These are phyloP conservation scores for Styela clava DNA, from an alignment of 23 tunicate genomes.

Conservation along the genomic window DNA sequence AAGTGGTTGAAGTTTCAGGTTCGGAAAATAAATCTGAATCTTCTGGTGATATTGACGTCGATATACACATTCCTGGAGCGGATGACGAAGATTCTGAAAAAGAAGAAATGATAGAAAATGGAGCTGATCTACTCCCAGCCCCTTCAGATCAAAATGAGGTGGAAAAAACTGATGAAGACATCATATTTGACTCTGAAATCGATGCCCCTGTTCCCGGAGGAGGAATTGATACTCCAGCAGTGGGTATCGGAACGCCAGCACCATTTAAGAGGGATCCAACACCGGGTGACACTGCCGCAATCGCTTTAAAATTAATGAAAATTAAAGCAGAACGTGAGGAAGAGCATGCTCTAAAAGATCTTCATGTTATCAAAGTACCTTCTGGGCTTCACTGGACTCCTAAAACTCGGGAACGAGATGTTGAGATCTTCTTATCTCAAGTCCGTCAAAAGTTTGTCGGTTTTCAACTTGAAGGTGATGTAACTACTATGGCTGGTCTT, in stretches of 20 bases:
- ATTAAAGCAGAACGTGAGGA: constrained; percentile 53
- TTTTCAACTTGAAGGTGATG: constrained; percentile 51
- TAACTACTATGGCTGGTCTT: constrained; percentile 82
- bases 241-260: constrained; percentile 16
- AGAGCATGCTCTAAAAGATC: constrained; percentile 5
- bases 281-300: constrained; percentile 35
- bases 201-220: constrained; percentile 2
- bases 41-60: background rate
- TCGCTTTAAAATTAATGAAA: constrained; percentile 70
- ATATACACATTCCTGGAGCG: background rate
- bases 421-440: constrained; percentile 66
- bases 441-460: constrained; percentile 90
- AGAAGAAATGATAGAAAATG: constrained; percentile 7
- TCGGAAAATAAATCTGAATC: constrained; percentile 1
- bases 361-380: constrained; percentile 57
- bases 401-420: constrained; percentile 69
- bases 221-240: constrained; percentile 7
- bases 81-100: background rate
- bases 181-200: background rate
- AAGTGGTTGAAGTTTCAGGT: background rate
- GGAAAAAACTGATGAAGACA: background rate
- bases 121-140: constrained; percentile 28
- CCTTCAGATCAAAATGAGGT: background rate
- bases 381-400: constrained; percentile 89
- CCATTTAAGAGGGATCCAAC: background rate